Base-by-base conservation (phyloP, 1,140 invertebrate species). In the Drosophila repleta region DNA sequence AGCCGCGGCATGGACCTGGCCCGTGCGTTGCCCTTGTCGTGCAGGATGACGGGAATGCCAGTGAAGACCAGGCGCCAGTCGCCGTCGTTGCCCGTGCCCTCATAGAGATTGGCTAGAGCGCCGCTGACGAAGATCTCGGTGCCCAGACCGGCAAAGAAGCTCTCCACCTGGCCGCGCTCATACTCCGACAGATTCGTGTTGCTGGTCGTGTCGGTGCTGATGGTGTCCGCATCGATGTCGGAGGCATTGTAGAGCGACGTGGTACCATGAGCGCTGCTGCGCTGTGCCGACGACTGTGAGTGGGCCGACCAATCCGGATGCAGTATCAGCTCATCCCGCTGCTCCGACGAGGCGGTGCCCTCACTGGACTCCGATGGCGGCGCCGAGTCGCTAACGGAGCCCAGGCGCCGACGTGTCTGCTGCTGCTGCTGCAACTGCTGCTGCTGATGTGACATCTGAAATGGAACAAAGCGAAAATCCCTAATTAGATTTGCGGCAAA, bases 61-160 rank as follows among this genome's bases (percentile, higher is more conserved):
- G 96, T 97, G 91, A 94, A 95, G 49, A 94, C 93, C 11, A 97
- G 92, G 69, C 95, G 93, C 97, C 97, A 97, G 6, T 94, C 93
- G 6, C 85, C 82, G 41, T 92, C 92, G 29, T 93, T 92, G 7
- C 93, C 92, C 29, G 92, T 93, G 45, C 94, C 94, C 63, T 95
- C 94, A 78, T 96, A 97, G 37, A 97, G 91, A 92, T 97, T 97
- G 15, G 96, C 96, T 80, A 97, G 90, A 13, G 96, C 96, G 29
- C 94, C 93, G 76, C 96, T 96, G 0, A 97, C 96, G 89, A 93
- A 96, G 20, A 97, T 95, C 84, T 95, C 94, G 0, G 96, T 96
- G 84, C 96, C 96, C 57, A 97, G 93, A 41, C 96, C 96, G 26
- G 94, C 93, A 79, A 96, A 96, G 83, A 96, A 96, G 43, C 95